These are phyloP conservation scores for Drusus annulatus DNA, from an alignment of 1,140 invertebrate species.

Conservation along the genomic window DNA sequence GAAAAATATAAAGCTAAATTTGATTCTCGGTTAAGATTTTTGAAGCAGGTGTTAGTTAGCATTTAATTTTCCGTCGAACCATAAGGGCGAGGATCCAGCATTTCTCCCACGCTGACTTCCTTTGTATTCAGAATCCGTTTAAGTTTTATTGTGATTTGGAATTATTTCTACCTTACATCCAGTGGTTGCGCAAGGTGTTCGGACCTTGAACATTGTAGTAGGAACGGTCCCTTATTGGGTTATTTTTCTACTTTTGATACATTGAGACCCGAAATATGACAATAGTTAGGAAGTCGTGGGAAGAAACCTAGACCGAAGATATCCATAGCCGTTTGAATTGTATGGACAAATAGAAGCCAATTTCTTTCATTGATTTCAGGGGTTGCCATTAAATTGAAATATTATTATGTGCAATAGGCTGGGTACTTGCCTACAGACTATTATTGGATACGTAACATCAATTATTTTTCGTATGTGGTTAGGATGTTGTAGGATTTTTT, in stretches of 20 bases:
- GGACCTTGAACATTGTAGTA: slow-evolving; percentile 8
- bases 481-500: too few relatives aligned
- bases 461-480: too few relatives aligned
- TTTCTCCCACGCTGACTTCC: slow-evolving; percentile 26
- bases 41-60: background rate
- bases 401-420: too few relatives aligned
- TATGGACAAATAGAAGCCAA: too few relatives aligned
- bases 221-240: slow-evolving; percentile 5
- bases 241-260: background rate
- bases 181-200: slow-evolving; percentile 33
- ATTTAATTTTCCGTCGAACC: background rate
- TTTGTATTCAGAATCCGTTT: slow-evolving; percentile 40
- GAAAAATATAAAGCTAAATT: too few relatives aligned
- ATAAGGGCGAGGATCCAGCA: background rate
- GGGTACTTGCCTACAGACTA: too few relatives aligned
- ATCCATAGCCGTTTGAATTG: too few relatives aligned
- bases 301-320: background rate
- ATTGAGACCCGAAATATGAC: slow-evolving; percentile 6
- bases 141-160: slow-evolving; percentile 27
- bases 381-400: too few relatives aligned
- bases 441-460: too few relatives aligned
- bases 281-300: slow-evolving; percentile 2
- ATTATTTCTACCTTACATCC: background rate
- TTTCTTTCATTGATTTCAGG: too few relatives aligned
- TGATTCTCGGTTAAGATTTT: background rate